Percentiles rank a stretch among this genome's conserved stretches.
Evolutionary conservation across 2,888 invertebrate species (phyloP).

Genomic region (Catonia carolina): DNA sequence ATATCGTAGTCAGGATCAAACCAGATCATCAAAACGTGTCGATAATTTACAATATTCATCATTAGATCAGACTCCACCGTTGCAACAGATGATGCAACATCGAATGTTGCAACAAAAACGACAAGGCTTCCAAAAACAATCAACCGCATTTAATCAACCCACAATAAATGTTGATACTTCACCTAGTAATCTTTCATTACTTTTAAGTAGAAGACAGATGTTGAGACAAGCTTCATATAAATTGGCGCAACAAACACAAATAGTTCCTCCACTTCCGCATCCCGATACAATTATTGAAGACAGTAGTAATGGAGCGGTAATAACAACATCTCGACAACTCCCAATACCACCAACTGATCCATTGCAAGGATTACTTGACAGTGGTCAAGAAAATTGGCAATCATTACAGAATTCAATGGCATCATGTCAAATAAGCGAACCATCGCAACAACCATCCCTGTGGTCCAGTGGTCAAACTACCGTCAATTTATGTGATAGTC

Average conservation of each 20-base stretch:
- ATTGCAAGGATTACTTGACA: constrained; percentile 38
- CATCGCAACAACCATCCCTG: constrained; percentile 23
- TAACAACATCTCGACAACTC: constrained; percentile 24
- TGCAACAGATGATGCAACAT: constrained; percentile 75
- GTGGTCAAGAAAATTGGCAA: constrained; percentile 55
- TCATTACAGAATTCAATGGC: constrained; percentile 57
- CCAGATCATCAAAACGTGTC: constrained; percentile 47
- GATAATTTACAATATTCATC: constrained; percentile 44
- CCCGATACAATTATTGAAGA: constrained; percentile 35
- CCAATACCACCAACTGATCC: constrained; percentile 18
- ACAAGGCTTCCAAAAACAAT: constrained; percentile 73
- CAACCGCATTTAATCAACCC: constrained; percentile 54
- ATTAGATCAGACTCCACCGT: constrained; percentile 58
- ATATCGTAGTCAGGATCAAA: constrained; percentile 41
- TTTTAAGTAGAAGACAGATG: constrained; percentile 64
- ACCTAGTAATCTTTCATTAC: constrained; percentile 46
- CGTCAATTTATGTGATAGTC: constrained; percentile 21
- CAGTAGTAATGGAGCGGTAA: constrained; percentile 33
- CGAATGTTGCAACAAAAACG: constrained; percentile 78
- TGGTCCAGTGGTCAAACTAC: constrained; percentile 13
- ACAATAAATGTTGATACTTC: constrained; percentile 41
- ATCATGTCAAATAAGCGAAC: constrained; percentile 57
- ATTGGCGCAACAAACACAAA: constrained; percentile 77
- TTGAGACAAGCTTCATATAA: constrained; percentile 82
- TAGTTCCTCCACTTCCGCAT: constrained; percentile 61